Percentiles rank a stretch among this genome's conserved stretches.
Conservation (phyloP, 2,797 vertebrate genomes). For the Anas capensis region DNA sequence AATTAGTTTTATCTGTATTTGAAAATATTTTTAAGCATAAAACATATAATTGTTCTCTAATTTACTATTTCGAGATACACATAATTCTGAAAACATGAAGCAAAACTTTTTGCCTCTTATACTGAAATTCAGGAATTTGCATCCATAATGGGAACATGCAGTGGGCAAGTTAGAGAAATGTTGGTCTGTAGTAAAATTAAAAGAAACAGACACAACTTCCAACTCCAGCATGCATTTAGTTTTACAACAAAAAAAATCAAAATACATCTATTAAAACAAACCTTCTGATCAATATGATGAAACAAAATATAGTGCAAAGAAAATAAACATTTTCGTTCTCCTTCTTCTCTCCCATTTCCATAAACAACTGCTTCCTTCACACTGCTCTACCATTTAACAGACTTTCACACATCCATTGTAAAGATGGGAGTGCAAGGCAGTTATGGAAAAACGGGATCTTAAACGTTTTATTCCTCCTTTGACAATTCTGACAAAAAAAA, state of each 20-base stretch:
- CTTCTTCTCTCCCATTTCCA: not conserved
- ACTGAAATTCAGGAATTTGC: not conserved
- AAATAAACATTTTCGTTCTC: not conserved
- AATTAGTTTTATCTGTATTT: not conserved
- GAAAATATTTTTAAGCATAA: not conserved
- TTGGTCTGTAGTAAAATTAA: not conserved
- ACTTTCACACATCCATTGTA: not conserved
- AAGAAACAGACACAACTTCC: not conserved
- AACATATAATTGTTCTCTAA: not conserved
- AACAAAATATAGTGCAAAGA: not conserved
- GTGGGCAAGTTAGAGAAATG: not conserved
- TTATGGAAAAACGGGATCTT: not conserved
- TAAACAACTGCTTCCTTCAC: not conserved
- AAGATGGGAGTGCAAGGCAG: not conserved
- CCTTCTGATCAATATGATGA: not conserved
- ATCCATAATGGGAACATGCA: not conserved
- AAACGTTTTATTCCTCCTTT: not conserved
- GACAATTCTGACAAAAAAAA: not conserved
- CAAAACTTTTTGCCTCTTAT: not conserved
- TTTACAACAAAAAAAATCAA: not conserved
- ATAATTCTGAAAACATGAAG: not conserved
- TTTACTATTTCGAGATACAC: not conserved
- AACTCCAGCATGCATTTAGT: not conserved
- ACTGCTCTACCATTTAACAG: not conserved
- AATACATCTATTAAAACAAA: not conserved